phyloP scores from a whole-genome alignment of 2,888 invertebrate species.

The Andrena fulva region DNA sequence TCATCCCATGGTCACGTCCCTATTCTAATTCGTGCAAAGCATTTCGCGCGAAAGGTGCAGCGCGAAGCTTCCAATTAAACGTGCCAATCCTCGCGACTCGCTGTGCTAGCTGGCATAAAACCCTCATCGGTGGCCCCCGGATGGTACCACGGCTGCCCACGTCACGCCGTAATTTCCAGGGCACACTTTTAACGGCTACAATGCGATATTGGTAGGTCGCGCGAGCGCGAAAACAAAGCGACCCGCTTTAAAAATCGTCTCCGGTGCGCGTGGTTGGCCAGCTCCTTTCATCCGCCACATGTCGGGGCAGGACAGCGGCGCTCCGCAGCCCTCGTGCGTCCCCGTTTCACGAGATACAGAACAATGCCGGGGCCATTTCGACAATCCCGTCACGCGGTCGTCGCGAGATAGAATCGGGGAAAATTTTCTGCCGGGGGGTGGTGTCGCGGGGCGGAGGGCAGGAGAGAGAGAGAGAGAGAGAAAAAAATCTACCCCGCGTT shows the following conservation, averaged over 20 bases:
- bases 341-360: conserved; percentile 66
- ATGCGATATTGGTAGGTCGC: conserved; percentile 56
- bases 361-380: conserved; percentile 69
- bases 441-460: conserved; percentile 32
- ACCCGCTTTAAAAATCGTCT: conserved; percentile 55
- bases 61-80: no score
- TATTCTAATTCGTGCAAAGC: no score
- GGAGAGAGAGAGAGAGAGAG: neutral
- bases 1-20: no score
- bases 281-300: conserved; percentile 72
- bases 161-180: conserved; percentile 24
- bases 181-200: conserved; percentile 53
- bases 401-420: conserved; percentile 68
- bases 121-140: conserved; percentile 3
- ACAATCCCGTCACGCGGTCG: conserved; percentile 71
- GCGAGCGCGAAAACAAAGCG: conserved; percentile 61
- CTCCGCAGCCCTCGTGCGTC: conserved; percentile 56
- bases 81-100: no score
- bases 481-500: conserved; percentile 32
- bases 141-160: neutral
- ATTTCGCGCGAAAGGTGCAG: no score
- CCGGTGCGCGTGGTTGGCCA: conserved; percentile 43
- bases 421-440: conserved; percentile 41
- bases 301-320: conserved; percentile 56
- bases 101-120: conserved; percentile 12